Percentiles rank a stretch among this genome's conserved stretches.
Conservation (phyloP, 2,888 invertebrate species). For the Cerastis rubricosa region DNA sequence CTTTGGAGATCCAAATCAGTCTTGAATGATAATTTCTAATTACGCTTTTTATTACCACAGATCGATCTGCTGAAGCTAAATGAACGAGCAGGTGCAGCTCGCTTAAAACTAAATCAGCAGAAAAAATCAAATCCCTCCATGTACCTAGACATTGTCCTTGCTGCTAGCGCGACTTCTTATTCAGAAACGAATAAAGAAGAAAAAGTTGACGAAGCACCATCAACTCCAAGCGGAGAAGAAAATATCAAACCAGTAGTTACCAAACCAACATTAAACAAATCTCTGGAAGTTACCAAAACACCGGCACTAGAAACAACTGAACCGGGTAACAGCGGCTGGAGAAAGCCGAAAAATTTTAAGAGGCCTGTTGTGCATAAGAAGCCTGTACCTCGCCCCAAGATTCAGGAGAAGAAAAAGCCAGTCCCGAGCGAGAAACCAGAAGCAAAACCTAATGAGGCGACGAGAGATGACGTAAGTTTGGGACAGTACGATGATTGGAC, state of each 20-base stretch:
- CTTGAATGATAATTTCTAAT: conserved; percentile 12
- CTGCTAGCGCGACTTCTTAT: conserved; percentile 35
- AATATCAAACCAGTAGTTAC: not conserved
- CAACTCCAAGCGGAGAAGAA: not conserved
- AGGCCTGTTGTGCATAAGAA: conserved; percentile 19
- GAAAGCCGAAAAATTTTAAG: conserved; percentile 25
- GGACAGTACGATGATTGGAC: conserved; percentile 43
- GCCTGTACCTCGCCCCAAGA: conserved; percentile 7
- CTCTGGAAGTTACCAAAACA: conserved; percentile 24
- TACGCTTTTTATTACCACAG: conserved; percentile 28
- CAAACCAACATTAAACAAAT: conserved; percentile 1
- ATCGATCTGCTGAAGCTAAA: conserved; percentile 50
- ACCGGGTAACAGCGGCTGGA: not conserved
- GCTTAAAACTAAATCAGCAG: conserved; percentile 35
- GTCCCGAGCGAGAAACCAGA: conserved; percentile 3
- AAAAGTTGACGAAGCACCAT: not conserved
- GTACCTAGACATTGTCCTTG: conserved; percentile 52
- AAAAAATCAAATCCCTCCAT: conserved; percentile 31
- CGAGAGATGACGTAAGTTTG: not conserved
- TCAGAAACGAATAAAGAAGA: conserved; percentile 7
- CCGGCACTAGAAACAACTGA: conserved; percentile 31
- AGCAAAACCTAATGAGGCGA: not conserved
- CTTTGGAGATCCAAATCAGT: not conserved
- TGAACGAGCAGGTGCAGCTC: conserved; percentile 44
- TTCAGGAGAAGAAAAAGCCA: conserved; percentile 5